phyloP scores from a whole-genome alignment of 2,888 invertebrate genomes.

The Rhagonycha lutea region DNA sequence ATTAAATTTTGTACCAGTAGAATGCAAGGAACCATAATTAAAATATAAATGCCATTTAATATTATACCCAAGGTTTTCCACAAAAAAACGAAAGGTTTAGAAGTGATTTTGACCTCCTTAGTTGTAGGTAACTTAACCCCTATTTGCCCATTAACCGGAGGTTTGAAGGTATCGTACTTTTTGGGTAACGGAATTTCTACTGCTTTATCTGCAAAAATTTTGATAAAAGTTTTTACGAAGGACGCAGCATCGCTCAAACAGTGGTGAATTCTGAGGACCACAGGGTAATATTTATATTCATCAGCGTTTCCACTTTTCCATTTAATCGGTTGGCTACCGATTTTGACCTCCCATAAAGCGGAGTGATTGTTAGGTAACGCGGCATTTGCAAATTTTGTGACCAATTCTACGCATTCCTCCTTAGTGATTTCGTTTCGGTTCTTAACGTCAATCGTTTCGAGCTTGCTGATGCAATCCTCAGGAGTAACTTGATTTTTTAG shows the following conservation, averaged over 20 bases:
- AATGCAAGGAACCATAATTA: constrained; percentile 4
- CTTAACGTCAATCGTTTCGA: neutral
- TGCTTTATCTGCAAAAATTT: constrained; percentile 2
- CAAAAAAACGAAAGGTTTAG: neutral
- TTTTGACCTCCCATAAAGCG: constrained; percentile 5
- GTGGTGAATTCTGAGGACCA: constrained; percentile 5
- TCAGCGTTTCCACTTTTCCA: neutral
- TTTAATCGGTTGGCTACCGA: constrained; percentile 2
- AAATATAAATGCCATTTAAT: neutral
- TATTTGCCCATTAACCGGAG: neutral
- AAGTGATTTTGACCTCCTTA: constrained; percentile 1
- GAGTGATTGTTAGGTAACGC: neutral
- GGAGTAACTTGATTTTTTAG: constrained; percentile 1
- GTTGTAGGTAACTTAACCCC: constrained; percentile 3
- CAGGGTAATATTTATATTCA: neutral
- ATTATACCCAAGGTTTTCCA: neutral
- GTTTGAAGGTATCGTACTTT: neutral
- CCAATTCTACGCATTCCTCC: neutral
- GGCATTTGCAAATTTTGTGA: neutral
- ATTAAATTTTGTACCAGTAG: neutral
- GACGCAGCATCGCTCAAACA: constrained; percentile 3
- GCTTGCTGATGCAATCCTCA: constrained; percentile 1
- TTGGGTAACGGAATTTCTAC: neutral
- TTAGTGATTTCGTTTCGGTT: constrained; percentile 1
- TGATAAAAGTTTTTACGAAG: neutral